Percentiles rank a stretch among this genome's conserved stretches.
These are phyloP conservation scores for Carterocephalus palaemon DNA, from an alignment of 2,888 invertebrate species.

Conservation along the genomic window DNA sequence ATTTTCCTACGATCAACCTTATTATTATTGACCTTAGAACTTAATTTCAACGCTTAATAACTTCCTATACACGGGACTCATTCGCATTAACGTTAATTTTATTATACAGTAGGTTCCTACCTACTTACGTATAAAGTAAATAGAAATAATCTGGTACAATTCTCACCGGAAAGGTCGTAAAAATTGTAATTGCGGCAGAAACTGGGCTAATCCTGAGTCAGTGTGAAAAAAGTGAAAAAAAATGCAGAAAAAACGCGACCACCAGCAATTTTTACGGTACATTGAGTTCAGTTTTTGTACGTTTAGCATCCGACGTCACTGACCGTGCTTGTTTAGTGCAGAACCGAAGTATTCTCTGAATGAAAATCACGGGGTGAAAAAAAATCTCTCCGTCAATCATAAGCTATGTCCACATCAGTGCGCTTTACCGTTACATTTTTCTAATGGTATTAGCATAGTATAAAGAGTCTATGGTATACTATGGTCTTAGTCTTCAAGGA, in stretches of 20 bases:
- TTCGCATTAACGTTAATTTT: too few species aligned
- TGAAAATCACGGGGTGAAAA: not conserved
- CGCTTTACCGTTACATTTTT: too few species aligned
- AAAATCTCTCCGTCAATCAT: too few species aligned
- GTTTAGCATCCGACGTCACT: constrained; percentile 29
- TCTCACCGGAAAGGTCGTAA: constrained; percentile 10
- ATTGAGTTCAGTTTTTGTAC: constrained; percentile 32
- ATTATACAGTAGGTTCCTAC: too few species aligned
- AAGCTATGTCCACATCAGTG: too few species aligned
- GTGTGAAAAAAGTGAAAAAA: constrained; percentile 10
- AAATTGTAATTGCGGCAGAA: constrained; percentile 15
- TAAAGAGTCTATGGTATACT: too few species aligned
- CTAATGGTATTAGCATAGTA: too few species aligned
- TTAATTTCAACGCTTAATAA: too few species aligned
- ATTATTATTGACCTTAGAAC: too few species aligned
- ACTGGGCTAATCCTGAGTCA: constrained; percentile 20
- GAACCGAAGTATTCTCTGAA: constrained; percentile 2
- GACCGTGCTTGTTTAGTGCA: constrained; percentile 16
- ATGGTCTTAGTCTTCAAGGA: too few species aligned
- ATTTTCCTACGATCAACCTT: too few species aligned
- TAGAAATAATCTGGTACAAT: constrained; percentile 2
- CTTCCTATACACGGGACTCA: too few species aligned
- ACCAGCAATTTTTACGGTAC: constrained; percentile 35
- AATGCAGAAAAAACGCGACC: constrained; percentile 19
- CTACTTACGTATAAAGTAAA: constrained; percentile 1